Conservation (phyloP, 2,797 vertebrate species). For the Takifugu rubripes region DNA sequence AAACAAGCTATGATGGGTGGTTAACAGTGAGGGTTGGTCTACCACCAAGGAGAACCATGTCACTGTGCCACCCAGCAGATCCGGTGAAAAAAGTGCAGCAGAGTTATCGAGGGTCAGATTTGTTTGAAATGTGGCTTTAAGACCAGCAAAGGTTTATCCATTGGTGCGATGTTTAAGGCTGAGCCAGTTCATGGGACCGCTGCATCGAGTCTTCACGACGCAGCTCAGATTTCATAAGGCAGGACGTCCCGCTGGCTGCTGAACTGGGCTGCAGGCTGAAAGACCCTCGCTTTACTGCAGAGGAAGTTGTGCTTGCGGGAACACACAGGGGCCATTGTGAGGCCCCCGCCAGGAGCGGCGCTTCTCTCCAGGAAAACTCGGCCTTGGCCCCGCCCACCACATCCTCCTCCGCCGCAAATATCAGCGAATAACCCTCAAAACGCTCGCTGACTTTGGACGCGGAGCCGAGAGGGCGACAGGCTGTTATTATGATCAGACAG, state of each 20-base stretch:
- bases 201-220: slow-evolving; percentile 8
- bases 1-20: too few relatives aligned
- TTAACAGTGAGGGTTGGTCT: too few relatives aligned
- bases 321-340: slow-evolving; percentile 59
- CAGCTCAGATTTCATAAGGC: slow-evolving; percentile 6
- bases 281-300: slow-evolving; percentile 23
- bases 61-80: too few relatives aligned
- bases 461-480: slow-evolving; percentile 5
- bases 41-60: too few relatives aligned
- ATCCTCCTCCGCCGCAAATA: slow-evolving; percentile 59
- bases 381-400: slow-evolving; percentile 62
- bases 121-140: too few relatives aligned
- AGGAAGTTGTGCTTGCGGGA: slow-evolving; percentile 49
- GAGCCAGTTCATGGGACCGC: neutral
- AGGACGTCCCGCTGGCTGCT: slow-evolving; percentile 16
- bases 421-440: slow-evolving; percentile 34
- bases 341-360: slow-evolving; percentile 31
- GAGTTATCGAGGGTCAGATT: too few relatives aligned
- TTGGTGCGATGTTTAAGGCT: too few relatives aligned
- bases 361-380: slow-evolving; percentile 10
- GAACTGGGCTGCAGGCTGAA: slow-evolving; percentile 19
- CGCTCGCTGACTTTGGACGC: slow-evolving; percentile 22
- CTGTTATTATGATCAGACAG: neutral
- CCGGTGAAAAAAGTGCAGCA: too few relatives aligned
- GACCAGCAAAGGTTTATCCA: too few relatives aligned